Conservation (phyloP, 1,140 invertebrate species). For the Saccostrea glomerata region DNA sequence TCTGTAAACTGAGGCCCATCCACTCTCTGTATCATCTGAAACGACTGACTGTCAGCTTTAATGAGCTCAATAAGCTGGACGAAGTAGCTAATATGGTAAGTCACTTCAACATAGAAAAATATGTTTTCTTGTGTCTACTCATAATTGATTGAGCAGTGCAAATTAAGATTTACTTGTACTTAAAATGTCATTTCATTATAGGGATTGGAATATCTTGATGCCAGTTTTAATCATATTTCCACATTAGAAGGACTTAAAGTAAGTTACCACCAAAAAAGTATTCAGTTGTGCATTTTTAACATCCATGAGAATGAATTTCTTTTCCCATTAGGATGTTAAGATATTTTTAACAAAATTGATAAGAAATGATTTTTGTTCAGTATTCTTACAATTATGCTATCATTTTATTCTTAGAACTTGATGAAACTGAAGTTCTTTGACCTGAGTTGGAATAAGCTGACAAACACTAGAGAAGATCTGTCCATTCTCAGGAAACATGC, state of each 20-base stretch:
- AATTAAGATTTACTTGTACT: background rate
- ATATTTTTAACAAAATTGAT: background rate
- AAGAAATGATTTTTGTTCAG: background rate
- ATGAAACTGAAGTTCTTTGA: slow-evolving; percentile 69
- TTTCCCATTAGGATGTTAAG: background rate
- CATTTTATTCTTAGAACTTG: slow-evolving; percentile 51
- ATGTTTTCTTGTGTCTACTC: background rate
- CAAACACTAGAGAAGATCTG: slow-evolving; percentile 73
- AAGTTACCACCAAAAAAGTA: slow-evolving; percentile 11
- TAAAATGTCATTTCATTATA: slow-evolving; percentile 55
- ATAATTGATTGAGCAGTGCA: background rate
- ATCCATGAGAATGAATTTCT: background rate
- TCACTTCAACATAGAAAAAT: background rate
- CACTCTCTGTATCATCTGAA: slow-evolving; percentile 67
- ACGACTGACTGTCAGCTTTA: slow-evolving; percentile 76
- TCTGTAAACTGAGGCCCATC: slow-evolving; percentile 73
- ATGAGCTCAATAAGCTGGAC: slow-evolving; percentile 75
- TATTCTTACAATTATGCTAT: background rate
- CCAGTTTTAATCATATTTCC: slow-evolving; percentile 77
- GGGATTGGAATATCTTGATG: slow-evolving; percentile 75
- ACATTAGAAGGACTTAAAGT: slow-evolving; percentile 78
- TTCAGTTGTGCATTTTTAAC: background rate
- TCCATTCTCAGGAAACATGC: slow-evolving; percentile 75
- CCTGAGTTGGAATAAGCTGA: slow-evolving; percentile 76
- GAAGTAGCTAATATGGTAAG: slow-evolving; percentile 75